phyloP scores from a whole-genome alignment of 2,113 vertebrate species.

The Plotosus lineatus region DNA sequence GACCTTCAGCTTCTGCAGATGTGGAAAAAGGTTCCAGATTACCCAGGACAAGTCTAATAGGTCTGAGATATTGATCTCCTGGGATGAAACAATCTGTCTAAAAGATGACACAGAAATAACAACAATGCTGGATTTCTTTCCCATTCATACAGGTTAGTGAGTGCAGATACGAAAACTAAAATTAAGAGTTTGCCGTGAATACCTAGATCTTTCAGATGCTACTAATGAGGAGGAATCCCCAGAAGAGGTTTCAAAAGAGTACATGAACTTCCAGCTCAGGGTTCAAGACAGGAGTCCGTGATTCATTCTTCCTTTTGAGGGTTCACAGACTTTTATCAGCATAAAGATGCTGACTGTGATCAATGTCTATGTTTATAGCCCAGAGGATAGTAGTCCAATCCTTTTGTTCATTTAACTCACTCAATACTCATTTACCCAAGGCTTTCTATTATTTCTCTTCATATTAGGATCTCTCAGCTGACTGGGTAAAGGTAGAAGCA shows the following conservation, averaged over 20 bases:
- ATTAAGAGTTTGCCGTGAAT: not conserved
- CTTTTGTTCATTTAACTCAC: no score
- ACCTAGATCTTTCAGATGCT: conserved; percentile 13
- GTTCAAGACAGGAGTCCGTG: conserved; percentile 10
- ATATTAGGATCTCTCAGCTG: no score
- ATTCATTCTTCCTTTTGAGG: not conserved
- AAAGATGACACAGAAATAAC: conserved; percentile 1
- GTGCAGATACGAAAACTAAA: conserved; percentile 8
- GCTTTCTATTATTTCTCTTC: no score
- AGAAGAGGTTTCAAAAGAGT: conserved; percentile 37
- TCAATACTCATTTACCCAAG: no score
- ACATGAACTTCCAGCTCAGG: not conserved
- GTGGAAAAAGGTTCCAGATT: not conserved
- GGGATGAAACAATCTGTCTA: not conserved
- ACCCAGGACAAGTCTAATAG: not conserved
- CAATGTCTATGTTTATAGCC: not conserved
- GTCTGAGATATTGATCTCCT: not conserved
- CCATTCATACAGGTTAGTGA: not conserved
- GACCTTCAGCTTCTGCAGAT: not conserved
- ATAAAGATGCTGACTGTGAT: not conserved
- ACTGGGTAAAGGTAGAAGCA: no score
- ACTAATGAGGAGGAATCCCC: not conserved
- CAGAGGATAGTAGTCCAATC: not conserved
- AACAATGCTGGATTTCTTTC: not conserved
- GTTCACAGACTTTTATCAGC: not conserved